These are phyloP conservation scores for Cyanoderma ruficeps DNA, from an alignment of 2,113 vertebrate species.

Conservation along the genomic window DNA sequence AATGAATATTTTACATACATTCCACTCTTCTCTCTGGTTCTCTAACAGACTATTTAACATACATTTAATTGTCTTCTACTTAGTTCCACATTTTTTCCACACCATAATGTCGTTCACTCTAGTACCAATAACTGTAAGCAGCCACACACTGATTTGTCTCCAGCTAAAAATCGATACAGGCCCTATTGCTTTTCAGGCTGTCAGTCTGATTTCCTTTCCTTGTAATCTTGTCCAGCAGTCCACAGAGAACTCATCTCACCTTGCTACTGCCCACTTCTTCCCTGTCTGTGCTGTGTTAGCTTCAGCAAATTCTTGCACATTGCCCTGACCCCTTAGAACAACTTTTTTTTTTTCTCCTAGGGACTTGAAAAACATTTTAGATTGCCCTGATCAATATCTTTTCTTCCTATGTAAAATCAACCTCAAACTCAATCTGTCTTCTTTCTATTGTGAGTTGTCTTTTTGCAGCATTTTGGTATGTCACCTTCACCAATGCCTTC, in stretches of 20 bases:
- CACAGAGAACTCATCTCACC: not conserved
- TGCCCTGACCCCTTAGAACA: not conserved
- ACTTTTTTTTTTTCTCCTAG: not conserved
- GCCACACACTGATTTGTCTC: not conserved
- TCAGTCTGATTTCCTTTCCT: not conserved
- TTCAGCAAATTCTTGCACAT: not conserved
- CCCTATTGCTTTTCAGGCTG: not conserved
- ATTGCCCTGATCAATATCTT: not conserved
- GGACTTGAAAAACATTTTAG: not conserved
- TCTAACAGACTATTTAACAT: not conserved
- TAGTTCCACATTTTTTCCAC: not conserved
- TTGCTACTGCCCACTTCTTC: rapidly evolving
- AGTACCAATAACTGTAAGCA: not conserved
- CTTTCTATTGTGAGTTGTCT: not conserved
- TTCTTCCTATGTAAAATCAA: not conserved
- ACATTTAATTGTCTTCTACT: not conserved
- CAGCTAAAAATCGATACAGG: not conserved
- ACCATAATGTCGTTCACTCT: not conserved
- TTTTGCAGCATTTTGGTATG: not conserved
- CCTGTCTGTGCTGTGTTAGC: rapidly evolving
- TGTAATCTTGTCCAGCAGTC: not conserved
- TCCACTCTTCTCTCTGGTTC: not conserved
- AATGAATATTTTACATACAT: not conserved
- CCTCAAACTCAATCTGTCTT: not conserved
- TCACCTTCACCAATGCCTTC: not conserved